Conservation (phyloP, 2,888 invertebrate species). For the Megalurothrips usitatus region DNA sequence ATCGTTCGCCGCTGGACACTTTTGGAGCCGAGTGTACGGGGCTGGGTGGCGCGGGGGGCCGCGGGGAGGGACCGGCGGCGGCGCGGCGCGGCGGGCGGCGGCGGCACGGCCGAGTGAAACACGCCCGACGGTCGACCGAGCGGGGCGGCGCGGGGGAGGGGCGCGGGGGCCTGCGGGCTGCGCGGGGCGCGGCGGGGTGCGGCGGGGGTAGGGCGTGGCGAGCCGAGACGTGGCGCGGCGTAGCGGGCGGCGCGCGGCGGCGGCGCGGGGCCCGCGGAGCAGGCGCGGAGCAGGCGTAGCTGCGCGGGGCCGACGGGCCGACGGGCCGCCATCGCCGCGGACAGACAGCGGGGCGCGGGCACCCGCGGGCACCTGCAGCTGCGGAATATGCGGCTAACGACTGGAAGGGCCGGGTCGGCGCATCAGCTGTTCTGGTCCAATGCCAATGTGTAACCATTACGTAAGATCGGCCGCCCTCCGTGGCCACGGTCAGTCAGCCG, state of each 20-base stretch:
- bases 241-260: neutral
- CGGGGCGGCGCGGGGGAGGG: neutral
- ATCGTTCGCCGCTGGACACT: neutral
- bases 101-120: constrained; percentile 23
- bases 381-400: too few relatives aligned
- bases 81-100: constrained; percentile 3
- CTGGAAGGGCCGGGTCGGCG: too few relatives aligned
- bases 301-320: neutral
- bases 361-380: too few relatives aligned
- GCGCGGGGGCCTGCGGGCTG: neutral
- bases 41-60: neutral
- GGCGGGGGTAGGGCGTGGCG: constrained; percentile 8
- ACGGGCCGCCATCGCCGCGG: neutral
- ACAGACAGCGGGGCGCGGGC: too few relatives aligned
- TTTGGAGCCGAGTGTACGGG: constrained; percentile 4
- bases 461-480: too few relatives aligned
- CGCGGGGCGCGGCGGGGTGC: neutral
- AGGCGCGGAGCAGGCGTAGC: constrained; percentile 2
- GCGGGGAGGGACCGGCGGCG: neutral
- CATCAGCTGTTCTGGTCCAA: too few relatives aligned
- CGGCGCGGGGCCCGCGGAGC: constrained; percentile 11
- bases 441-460: too few relatives aligned
- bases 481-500: too few relatives aligned
- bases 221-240: neutral
- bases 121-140: constrained; percentile 23